Conservation (phyloP, 2,113 vertebrate species). For the Cinclus cinclus region DNA sequence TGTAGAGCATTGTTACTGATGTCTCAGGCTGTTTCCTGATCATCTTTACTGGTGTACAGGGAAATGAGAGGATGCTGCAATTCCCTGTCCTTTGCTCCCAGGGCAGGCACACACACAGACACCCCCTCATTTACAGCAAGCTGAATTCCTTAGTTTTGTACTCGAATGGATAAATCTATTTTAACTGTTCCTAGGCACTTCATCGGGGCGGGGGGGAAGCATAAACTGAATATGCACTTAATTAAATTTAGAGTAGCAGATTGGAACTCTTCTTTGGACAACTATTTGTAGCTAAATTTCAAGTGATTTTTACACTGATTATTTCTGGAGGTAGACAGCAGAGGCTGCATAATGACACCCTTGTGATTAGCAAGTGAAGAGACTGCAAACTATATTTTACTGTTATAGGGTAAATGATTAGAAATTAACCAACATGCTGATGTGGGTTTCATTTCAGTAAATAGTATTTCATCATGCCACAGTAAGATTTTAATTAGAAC, state of each 20-base stretch:
- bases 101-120: background rate
- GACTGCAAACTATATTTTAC: conserved; percentile 38
- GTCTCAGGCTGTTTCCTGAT: background rate
- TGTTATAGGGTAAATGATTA: conserved; percentile 46
- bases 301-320: conserved; percentile 57
- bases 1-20: too few relatives aligned
- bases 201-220: rapidly evolving
- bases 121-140: background rate
- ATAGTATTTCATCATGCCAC: conserved; percentile 9
- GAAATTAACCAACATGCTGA: conserved; percentile 44
- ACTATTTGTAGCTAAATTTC: conserved; percentile 56
- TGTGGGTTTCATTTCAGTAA: conserved; percentile 44
- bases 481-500: conserved; percentile 57
- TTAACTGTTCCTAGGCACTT: background rate
- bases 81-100: background rate
- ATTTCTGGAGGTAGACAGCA: conserved; percentile 40
- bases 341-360: conserved; percentile 40
- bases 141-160: background rate
- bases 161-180: background rate
- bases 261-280: conserved; percentile 38
- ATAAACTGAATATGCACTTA: conserved; percentile 11
- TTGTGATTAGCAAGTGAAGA: conserved; percentile 42
- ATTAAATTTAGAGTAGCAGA: conserved; percentile 54
- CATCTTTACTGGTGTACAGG: background rate
- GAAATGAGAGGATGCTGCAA: background rate